These are phyloP conservation scores for Fissipunctia ypsillon DNA, from an alignment of 2,888 invertebrate genomes.

Conservation along the genomic window DNA sequence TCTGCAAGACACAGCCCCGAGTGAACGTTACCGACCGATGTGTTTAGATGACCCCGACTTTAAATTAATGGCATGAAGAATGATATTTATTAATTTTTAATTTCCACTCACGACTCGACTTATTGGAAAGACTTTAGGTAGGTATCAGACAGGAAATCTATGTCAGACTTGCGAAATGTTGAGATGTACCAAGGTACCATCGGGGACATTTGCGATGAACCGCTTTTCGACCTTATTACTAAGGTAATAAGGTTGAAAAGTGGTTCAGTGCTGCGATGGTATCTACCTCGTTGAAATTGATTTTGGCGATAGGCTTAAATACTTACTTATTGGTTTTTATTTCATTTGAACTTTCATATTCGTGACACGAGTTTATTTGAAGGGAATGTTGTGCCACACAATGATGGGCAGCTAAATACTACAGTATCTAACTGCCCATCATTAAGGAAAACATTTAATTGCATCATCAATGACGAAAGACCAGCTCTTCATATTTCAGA, in stretches of 20 bases:
- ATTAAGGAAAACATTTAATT: neutral
- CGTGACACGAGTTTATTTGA: neutral
- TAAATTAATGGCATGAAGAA: slow-evolving; percentile 71
- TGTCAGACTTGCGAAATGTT: slow-evolving; percentile 45
- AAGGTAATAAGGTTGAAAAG: too few relatives aligned
- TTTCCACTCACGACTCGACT: slow-evolving; percentile 66
- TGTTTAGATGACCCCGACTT: slow-evolving; percentile 60
- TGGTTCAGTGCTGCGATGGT: too few relatives aligned
- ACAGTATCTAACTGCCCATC: too few relatives aligned
- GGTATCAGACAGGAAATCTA: slow-evolving; percentile 48
- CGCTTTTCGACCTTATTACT: too few relatives aligned
- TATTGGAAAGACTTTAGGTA: slow-evolving; percentile 61
- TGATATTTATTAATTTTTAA: slow-evolving; percentile 73
- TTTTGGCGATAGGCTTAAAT: slow-evolving; percentile 16
- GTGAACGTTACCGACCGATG: slow-evolving; percentile 59
- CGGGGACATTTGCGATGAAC: too few relatives aligned
- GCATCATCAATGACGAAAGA: neutral
- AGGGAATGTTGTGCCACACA: neutral
- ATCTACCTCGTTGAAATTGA: slow-evolving; percentile 28
- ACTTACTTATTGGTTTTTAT: neutral
- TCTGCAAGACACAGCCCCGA: slow-evolving; percentile 16
- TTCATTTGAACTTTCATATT: slow-evolving; percentile 15
- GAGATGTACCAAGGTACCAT: too few relatives aligned
- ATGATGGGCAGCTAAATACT: neutral
- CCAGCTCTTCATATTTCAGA: neutral